A percentile compares a stretch with the other conserved stretches of the same genome.
Conservation (phyloP, 2,113 vertebrate genomes). For the Pluvialis apricaria region DNA sequence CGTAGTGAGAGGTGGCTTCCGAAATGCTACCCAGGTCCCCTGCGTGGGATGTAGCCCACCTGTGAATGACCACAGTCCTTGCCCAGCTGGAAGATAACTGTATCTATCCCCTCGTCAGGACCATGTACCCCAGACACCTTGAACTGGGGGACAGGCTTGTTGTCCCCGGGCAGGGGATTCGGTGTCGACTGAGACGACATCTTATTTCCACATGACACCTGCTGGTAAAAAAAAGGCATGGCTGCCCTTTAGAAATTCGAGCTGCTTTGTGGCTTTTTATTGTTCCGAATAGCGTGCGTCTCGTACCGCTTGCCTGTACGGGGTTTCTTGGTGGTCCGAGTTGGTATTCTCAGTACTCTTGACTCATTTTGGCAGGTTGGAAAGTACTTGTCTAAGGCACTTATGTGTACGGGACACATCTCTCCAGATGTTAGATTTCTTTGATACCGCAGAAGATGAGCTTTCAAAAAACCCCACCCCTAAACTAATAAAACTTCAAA, state of each 20-base stretch:
- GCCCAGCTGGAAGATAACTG: not conserved
- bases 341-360: not conserved
- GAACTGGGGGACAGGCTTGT: not conserved
- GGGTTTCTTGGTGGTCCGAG: not conserved
- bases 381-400: not conserved
- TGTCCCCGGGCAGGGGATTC: not conserved
- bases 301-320: fast-evolving
- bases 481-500: not conserved
- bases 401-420: fast-evolving
- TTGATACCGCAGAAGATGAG: not conserved
- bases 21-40: not conserved
- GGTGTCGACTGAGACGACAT: not conserved
- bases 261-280: not conserved
- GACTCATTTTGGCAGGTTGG: not conserved
- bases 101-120: not conserved
- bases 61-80: not conserved
- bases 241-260: not conserved
- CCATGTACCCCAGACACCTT: too few species aligned
- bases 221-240: not conserved
- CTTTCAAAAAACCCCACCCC: not conserved
- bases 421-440: not conserved
- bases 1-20: not conserved
- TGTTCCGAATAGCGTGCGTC: fast-evolving
- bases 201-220: slow-evolving; percentile 17
- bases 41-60: fast-evolving